These are phyloP conservation scores for Crioceris asparagi DNA, from an alignment of 2,888 invertebrate species.

Conservation along the genomic window DNA sequence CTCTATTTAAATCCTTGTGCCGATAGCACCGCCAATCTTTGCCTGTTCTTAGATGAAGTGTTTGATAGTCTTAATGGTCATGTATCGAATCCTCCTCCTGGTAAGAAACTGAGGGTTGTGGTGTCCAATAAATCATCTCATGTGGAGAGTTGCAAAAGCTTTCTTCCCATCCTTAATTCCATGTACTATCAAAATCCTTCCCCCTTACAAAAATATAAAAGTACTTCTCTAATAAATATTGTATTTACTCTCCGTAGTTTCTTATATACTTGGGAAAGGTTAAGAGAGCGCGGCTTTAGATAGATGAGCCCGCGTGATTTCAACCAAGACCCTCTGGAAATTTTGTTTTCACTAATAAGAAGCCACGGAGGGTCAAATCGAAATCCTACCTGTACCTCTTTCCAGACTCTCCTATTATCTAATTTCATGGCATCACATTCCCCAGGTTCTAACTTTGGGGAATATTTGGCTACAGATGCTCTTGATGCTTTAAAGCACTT, in stretches of 20 bases:
- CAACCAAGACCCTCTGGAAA: slow-evolving; percentile 17
- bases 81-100: slow-evolving; percentile 1
- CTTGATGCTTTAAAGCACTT: no score
- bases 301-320: slow-evolving; percentile 8
- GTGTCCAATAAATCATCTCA: slow-evolving; percentile 10
- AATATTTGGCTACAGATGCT: slow-evolving; percentile 8
- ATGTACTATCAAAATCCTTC: no score
- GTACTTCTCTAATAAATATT: no score
- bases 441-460: slow-evolving; percentile 12
- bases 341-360: slow-evolving; percentile 13
- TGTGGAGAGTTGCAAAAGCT: slow-evolving; percentile 10
- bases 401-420: slow-evolving; percentile 15
- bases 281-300: no score
- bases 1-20: slow-evolving; percentile 11
- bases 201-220: no score
- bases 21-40: slow-evolving; percentile 10
- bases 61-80: slow-evolving; percentile 13
- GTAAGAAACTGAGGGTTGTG: slow-evolving; percentile 8
- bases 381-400: slow-evolving; percentile 14
- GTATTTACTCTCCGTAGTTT: no score
- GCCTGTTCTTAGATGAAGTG: slow-evolving; percentile 11
- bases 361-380: slow-evolving; percentile 13
- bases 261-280: no score
- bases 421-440: slow-evolving; percentile 15
- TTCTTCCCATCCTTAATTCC: slow-evolving; percentile 6